Percentiles rank a stretch among this genome's conserved stretches.
Evolutionary conservation across 37 sponge, comb jelly and placozoan genomes (phyloP).

Genomic region (Cladorhizidae sp.): DNA sequence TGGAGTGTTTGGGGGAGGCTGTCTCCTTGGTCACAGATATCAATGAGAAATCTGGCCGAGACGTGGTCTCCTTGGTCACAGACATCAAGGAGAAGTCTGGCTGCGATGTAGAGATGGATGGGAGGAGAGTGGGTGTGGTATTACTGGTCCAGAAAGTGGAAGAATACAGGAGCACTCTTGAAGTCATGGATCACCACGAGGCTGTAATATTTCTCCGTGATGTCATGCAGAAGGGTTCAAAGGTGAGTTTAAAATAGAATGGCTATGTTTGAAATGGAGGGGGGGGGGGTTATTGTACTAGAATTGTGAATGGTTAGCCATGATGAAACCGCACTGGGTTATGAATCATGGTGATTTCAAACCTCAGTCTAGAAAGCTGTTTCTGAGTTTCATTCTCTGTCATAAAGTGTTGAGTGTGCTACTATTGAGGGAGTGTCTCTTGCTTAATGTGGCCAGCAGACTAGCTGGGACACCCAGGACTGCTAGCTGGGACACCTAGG

Average conservation of each 20-base stretch:
- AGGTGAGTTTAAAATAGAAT: slow-evolving; percentile 3
- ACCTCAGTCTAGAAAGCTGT: neutral
- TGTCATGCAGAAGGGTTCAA: slow-evolving; percentile 3
- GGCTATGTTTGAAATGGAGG: no score
- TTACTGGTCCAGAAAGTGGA: slow-evolving; percentile 4
- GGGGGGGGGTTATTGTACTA: no score
- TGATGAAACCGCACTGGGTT: slow-evolving; percentile 20
- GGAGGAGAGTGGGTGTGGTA: neutral
- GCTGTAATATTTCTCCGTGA: slow-evolving; percentile 9
- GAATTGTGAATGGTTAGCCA: no score
- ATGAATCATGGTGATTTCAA: neutral
- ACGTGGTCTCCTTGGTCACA: neutral
- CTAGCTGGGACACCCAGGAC: no score
- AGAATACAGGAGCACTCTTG: slow-evolving; percentile 15
- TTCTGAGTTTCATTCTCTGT: neutral
- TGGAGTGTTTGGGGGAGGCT: slow-evolving; percentile 1
- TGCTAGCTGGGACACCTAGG: no score
- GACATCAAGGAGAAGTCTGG: neutral
- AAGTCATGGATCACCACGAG: slow-evolving; percentile 25
- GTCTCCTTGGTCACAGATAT: neutral
- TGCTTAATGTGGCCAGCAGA: no score
- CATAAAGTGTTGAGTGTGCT: neutral
- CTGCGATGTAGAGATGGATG: neutral
- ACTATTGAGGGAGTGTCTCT: no score
- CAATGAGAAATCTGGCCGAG: neutral